Base-by-base conservation (phyloP, 2,113 vertebrate species). In the Ceuthmochares aereus region DNA sequence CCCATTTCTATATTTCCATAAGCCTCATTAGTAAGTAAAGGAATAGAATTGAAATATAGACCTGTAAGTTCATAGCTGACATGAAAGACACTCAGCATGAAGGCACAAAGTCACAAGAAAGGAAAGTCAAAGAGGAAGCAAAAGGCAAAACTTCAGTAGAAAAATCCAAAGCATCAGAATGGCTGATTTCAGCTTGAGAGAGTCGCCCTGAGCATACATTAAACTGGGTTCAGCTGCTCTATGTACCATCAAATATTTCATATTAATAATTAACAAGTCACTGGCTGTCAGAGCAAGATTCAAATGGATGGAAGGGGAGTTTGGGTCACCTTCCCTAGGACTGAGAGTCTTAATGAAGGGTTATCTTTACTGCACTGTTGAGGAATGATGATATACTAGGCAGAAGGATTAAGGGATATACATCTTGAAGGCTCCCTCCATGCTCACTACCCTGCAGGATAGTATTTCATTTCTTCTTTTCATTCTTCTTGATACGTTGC, bases 191-290 rank as follows among this genome's bases (percentile, higher is more conserved):
- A 97, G 84, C 93, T 96, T 96, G 91, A 93, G 86, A 94, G 89
- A 92, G 90, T 91, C 0, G 37, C 87, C 96, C 88, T 80, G 87
- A 95, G 95, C 95, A 93, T 94, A 83, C 62, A 92, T 94, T 96
- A 96, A 89, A 59, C 64, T 5, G 66, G 92, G 94, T 94, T 98
- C 97, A 97, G 97, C 96, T 96, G 90, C 88, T 97, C 89, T 89
- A 45, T 87, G 94, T 92, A 83, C 92, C 94, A 79, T 92, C 96
- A 98, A 95, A 96, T 97, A 97, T 87, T 98, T 97, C 96, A 90
- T 92, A 95, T 98, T 96, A 98, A 98, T 97, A 97, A 97, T 98
- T 97, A 96, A 98, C 93, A 96, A 94, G 95, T 93, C 74, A 90
- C 92, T 54, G 90, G 90, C 92, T 97, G 91, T 97, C 92, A 96